Evolutionary conservation across 2,888 invertebrate genomes (phyloP).

Genomic region (Amblyjoppa fuscipennis): DNA sequence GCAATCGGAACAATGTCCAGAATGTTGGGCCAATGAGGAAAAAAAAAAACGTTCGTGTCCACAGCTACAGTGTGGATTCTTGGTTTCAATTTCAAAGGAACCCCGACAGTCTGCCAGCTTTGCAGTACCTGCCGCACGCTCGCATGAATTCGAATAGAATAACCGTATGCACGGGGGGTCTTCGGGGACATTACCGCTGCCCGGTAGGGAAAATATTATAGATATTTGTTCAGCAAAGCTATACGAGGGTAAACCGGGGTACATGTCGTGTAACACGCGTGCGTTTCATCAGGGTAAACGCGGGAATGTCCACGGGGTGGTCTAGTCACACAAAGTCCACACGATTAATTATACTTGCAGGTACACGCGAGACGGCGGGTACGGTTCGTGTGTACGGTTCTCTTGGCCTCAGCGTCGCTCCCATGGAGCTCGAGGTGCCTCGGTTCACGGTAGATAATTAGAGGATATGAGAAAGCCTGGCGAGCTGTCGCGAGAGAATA

Average conservation of each 20-base stretch:
- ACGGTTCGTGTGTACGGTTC: slow-evolving; percentile 26
- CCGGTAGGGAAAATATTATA: slow-evolving; percentile 9
- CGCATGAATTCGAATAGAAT: not conserved
- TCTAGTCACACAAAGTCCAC: slow-evolving; percentile 32
- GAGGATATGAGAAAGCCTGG: slow-evolving; percentile 71
- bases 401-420: slow-evolving; percentile 27
- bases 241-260: not conserved
- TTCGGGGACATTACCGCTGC: not conserved
- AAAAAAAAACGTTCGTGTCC: too few species aligned
- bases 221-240: slow-evolving; percentile 30
- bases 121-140: not conserved
- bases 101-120: not conserved
- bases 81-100: slow-evolving; percentile 22
- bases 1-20: too few species aligned
- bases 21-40: too few species aligned
- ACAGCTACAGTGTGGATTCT: not conserved
- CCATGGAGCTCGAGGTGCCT: slow-evolving; percentile 25
- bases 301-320: slow-evolving; percentile 40
- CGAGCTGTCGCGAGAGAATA: slow-evolving; percentile 60
- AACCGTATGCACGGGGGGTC: not conserved
- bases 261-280: slow-evolving; percentile 25
- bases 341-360: slow-evolving; percentile 64
- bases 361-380: slow-evolving; percentile 21
- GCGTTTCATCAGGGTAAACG: slow-evolving; percentile 37
- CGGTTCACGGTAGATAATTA: slow-evolving; percentile 70